These are phyloP conservation scores for Gasterosteus aculeatus DNA, from an alignment of 2,113 vertebrate species.

Conservation along the genomic window DNA sequence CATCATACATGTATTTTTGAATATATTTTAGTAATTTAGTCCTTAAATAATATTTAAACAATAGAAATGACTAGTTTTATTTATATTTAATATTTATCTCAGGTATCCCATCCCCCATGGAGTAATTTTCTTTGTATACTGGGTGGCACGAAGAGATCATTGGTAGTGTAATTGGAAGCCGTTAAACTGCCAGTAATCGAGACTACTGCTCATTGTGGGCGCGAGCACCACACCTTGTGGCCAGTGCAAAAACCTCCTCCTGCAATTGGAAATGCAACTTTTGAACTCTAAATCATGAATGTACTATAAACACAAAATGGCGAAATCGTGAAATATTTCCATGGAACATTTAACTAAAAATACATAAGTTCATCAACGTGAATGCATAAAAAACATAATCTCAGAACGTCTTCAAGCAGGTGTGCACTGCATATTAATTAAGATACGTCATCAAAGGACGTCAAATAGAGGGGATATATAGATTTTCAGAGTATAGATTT, in stretches of 20 bases:
- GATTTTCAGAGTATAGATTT: neutral
- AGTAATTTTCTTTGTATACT: neutral
- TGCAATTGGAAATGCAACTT: neutral
- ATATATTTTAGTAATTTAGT: neutral
- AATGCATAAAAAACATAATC: neutral
- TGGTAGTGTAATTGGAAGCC: neutral
- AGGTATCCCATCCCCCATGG: neutral
- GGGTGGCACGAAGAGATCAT: neutral
- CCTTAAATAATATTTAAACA: neutral
- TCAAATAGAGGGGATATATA: neutral
- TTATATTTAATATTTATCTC: neutral
- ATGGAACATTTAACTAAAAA: neutral
- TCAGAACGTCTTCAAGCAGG: neutral
- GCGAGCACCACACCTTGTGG: constrained; percentile 39
- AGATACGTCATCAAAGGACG: neutral
- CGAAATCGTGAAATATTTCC: neutral
- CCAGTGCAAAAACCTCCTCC: constrained; percentile 3
- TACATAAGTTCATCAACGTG: neutral
- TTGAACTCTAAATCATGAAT: neutral
- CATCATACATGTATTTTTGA: neutral
- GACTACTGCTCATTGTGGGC: neutral
- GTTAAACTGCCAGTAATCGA: neutral
- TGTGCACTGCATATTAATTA: neutral
- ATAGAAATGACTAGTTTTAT: neutral
- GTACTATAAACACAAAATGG: neutral